Evolutionary conservation across 2,113 vertebrate genomes (phyloP).

Genomic region (Atherinomorus stipes): DNA sequence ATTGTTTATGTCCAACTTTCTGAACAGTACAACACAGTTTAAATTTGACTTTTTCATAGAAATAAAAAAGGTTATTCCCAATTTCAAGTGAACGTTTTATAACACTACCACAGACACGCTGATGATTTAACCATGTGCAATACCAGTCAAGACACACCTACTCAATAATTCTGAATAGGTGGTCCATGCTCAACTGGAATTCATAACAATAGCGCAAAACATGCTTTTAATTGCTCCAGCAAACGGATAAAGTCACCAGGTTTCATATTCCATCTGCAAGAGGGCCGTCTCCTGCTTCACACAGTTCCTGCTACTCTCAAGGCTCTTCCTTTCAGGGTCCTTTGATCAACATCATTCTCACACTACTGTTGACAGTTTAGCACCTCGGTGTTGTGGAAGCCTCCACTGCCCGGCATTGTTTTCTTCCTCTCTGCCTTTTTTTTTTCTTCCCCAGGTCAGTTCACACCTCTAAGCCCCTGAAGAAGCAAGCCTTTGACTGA

Average conservation of each 20-base stretch:
- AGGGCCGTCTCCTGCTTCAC: conserved; percentile 29
- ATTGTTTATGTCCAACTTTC: too few relatives aligned
- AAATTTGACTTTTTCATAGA: too few relatives aligned
- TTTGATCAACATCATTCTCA: conserved; percentile 77
- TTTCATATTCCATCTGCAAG: conserved; percentile 26
- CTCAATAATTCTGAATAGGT: not conserved
- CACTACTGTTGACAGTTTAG: conserved; percentile 76
- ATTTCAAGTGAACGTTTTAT: not conserved
- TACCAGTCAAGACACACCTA: not conserved
- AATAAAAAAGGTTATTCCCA: not conserved
- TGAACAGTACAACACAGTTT: too few relatives aligned
- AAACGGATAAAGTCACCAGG: conserved; percentile 10
- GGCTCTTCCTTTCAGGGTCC: conserved; percentile 64
- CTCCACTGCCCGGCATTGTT: conserved; percentile 60
- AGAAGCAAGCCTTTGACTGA: conserved; percentile 25
- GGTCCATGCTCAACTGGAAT: not conserved
- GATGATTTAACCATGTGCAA: not conserved
- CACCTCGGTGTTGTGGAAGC: conserved; percentile 70
- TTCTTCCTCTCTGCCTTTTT: conserved; percentile 34
- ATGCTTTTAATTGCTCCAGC: not conserved
- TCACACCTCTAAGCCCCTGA: conserved; percentile 54
- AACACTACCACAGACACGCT: not conserved
- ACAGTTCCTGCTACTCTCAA: conserved; percentile 52
- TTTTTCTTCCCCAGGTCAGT: conserved; percentile 22
- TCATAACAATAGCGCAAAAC: too few relatives aligned